Conservation (phyloP, 2,888 invertebrate species). For the Orthosia cruda region DNA sequence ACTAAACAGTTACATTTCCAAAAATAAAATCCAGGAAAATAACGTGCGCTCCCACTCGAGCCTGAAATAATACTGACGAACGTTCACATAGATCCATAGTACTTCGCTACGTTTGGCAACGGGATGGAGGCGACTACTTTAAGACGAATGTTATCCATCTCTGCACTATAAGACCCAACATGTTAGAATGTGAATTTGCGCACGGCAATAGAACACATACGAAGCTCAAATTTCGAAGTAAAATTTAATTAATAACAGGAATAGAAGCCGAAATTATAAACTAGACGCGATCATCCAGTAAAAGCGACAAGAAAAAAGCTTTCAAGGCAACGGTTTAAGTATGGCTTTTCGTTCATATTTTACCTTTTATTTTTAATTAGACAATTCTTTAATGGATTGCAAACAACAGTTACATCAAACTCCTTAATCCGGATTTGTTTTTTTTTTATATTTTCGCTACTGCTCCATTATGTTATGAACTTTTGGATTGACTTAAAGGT, state of each 20-base stretch:
- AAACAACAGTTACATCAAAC: slow-evolving; percentile 10
- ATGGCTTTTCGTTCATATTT: slow-evolving; percentile 70
- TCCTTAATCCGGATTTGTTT: background rate
- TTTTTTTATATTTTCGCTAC: background rate
- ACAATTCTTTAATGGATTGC: slow-evolving; percentile 64
- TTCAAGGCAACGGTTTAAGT: slow-evolving; percentile 66
- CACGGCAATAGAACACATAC: slow-evolving; percentile 47
- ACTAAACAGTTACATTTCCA: slow-evolving; percentile 27
- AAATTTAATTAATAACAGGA: slow-evolving; percentile 75
- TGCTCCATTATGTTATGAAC: background rate
- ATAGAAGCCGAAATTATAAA: slow-evolving; percentile 79
- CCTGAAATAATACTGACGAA: slow-evolving; percentile 84
- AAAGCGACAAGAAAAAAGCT: slow-evolving; percentile 78
- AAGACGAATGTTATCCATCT: slow-evolving; percentile 72
- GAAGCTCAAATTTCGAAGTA: background rate
- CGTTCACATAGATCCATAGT: slow-evolving; percentile 65
- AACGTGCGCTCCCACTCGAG: slow-evolving; percentile 78
- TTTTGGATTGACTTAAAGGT: background rate
- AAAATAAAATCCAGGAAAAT: slow-evolving; percentile 40
- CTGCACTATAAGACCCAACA: slow-evolving; percentile 54
- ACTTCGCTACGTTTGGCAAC: slow-evolving; percentile 63
- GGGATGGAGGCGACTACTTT: slow-evolving; percentile 64
- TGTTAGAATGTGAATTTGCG: background rate
- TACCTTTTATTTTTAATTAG: slow-evolving; percentile 62
- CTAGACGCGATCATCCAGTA: slow-evolving; percentile 78